Evolutionary conservation across 2,113 vertebrate genomes (phyloP).

Genomic region (Columbina picui): DNA sequence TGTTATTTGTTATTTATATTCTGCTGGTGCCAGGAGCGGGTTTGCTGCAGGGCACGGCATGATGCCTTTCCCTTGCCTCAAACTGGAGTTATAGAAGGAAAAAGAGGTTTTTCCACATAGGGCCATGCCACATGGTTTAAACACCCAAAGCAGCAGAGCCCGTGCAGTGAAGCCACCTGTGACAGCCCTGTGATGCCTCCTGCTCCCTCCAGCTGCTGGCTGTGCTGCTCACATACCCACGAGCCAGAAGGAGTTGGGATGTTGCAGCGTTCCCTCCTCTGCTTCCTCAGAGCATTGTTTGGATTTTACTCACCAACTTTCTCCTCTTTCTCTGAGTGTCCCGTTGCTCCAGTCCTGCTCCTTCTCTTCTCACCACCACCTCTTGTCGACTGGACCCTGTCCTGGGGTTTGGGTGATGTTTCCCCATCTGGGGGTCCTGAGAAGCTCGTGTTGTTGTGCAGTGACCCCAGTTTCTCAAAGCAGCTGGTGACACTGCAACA

Average conservation of each 20-base stretch:
- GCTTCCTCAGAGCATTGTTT: neutral
- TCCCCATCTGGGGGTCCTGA: accelerated
- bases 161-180: accelerated
- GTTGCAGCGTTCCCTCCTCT: neutral
- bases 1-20: neutral
- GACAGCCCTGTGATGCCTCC: neutral
- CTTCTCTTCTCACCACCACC: neutral
- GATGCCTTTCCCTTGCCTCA: neutral
- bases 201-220: neutral
- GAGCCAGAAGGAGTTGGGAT: neutral
- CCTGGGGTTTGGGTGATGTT: neutral
- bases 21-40: neutral
- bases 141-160: accelerated
- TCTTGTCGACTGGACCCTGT: neutral
- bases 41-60: neutral
- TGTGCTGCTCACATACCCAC: accelerated
- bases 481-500: accelerated
- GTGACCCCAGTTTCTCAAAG: accelerated
- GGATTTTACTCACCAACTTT: neutral
- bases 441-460: accelerated
- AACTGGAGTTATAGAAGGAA: neutral
- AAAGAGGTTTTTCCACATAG: neutral
- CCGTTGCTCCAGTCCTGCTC: neutral
- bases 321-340: neutral
- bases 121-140: accelerated